Base-by-base conservation (phyloP, 2,888 invertebrate species). In the Lasius platythorax region DNA sequence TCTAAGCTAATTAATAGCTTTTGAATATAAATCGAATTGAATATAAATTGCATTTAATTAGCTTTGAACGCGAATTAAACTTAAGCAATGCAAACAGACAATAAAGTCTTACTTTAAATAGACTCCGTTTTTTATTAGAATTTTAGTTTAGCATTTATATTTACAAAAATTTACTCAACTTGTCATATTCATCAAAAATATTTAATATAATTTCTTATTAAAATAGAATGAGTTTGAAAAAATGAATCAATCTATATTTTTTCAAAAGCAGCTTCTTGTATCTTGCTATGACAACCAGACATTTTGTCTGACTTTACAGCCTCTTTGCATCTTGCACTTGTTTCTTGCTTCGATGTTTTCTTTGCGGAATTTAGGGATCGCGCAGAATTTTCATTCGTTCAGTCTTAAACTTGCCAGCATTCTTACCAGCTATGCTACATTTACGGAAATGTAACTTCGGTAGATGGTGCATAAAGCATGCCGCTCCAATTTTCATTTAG, bases 401-500 rank as follows among this genome's bases (percentile, higher is more conserved):
- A 33, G 23, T 15, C 33, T 72, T 72, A 72, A 79, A 58, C 43
- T 43, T 33, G 6, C 33, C 23, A 9, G 58, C 33, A 43, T 79
- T 72, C 37, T 66, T 18, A 37, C 28, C 18, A 58, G 46, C 56
- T 43, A 30, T 11, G 73, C 46, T 61, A 37, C 23, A 37, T 46
- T 78, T 78, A 78, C 46, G 46, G 37, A 81, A 79, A 28, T 63
- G 61, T 81, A 73, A 61, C 46, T 81, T 73, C 4, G 2, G 73
- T 50, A 73, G 73, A 18, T 37, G 43, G 46, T 79, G 28, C 46
- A 46, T 79, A 79, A 63, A 81, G 46, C 37, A 81, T 53, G 46
- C 46, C 37, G 50, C 61, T 37, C 73, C 46, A 73, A 81, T 81
- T 79, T 79, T 79, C 79, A 79, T 79, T 81, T 81, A 81, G 73